These are phyloP conservation scores for Actenoides hombroni DNA, from an alignment of 2,113 vertebrate genomes.

Conservation along the genomic window DNA sequence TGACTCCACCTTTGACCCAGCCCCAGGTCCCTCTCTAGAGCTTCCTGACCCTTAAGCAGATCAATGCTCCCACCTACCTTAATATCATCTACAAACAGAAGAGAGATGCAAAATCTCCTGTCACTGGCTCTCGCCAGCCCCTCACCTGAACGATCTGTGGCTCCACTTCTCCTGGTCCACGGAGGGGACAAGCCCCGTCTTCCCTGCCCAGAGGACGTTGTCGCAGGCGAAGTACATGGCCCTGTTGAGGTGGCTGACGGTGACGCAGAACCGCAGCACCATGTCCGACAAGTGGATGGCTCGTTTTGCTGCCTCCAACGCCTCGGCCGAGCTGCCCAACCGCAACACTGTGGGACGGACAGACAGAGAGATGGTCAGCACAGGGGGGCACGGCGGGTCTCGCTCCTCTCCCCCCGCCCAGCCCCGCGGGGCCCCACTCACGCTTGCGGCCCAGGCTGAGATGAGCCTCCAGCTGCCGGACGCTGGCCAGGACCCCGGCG, in stretches of 20 bases:
- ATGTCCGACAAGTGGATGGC: constrained; percentile 88
- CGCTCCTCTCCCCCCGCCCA: no score
- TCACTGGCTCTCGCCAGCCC: background rate
- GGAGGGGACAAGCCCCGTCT: constrained; percentile 74
- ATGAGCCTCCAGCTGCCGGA: constrained; percentile 87
- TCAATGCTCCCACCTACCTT: no score
- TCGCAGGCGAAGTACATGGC: constrained; percentile 94
- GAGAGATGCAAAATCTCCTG: no score
- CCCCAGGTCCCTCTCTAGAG: no score
- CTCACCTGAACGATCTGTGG: constrained; percentile 89
- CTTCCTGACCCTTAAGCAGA: no score
- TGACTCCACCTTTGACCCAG: no score
- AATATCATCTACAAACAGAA: no score
- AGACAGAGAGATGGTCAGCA: background rate
- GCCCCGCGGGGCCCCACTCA: constrained; percentile 68
- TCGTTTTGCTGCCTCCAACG: constrained; percentile 86
- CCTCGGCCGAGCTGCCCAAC: constrained; percentile 89
- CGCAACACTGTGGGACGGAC: constrained; percentile 80
- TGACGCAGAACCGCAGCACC: constrained; percentile 90
- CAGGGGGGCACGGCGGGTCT: background rate
- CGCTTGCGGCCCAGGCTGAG: constrained; percentile 88
- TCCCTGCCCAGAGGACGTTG: constrained; percentile 90
- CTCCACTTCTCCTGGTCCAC: constrained; percentile 91
- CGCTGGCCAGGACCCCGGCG: constrained; percentile 58
- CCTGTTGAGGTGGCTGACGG: constrained; percentile 88